Evolutionary conservation across 2,888 invertebrate genomes (phyloP).

Genomic region (Aspidiotus destructor): DNA sequence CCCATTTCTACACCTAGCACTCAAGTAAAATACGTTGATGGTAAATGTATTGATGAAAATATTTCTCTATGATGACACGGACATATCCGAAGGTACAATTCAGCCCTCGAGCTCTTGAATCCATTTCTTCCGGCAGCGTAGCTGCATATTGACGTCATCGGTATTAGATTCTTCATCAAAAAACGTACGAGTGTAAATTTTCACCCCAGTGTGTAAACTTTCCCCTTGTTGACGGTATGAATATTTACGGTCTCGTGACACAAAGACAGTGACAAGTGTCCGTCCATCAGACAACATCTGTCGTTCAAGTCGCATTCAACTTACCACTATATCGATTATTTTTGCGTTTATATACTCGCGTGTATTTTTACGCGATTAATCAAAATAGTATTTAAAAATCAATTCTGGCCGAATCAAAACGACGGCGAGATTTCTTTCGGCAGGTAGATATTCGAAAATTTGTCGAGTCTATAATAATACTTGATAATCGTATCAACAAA

Average conservation of each 20-base stretch:
- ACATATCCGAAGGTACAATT: not conserved
- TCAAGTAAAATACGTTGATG: no score
- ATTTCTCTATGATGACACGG: no score
- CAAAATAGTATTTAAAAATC: conserved; percentile 28
- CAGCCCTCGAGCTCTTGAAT: not conserved
- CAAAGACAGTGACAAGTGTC: conserved; percentile 30
- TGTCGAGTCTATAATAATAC: not conserved
- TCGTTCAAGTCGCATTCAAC: conserved; percentile 25
- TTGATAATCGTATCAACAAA: no score
- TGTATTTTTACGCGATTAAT: conserved; percentile 5
- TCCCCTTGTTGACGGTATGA: not conserved
- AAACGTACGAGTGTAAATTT: not conserved
- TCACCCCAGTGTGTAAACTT: not conserved
- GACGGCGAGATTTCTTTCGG: not conserved
- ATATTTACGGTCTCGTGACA: conserved; percentile 7
- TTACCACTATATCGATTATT: conserved; percentile 22
- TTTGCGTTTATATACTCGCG: not conserved
- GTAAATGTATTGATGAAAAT: no score
- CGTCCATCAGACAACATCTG: conserved; percentile 28
- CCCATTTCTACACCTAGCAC: no score
- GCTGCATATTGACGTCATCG: not conserved
- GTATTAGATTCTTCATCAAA: not conserved
- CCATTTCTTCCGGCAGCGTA: no score
- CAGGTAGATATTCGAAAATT: not conserved
- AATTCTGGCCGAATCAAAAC: not conserved